Percentiles rank a stretch among this genome's conserved stretches.
These are phyloP conservation scores for Elachura formosa DNA, from an alignment of 2,113 vertebrate species.

Conservation along the genomic window DNA sequence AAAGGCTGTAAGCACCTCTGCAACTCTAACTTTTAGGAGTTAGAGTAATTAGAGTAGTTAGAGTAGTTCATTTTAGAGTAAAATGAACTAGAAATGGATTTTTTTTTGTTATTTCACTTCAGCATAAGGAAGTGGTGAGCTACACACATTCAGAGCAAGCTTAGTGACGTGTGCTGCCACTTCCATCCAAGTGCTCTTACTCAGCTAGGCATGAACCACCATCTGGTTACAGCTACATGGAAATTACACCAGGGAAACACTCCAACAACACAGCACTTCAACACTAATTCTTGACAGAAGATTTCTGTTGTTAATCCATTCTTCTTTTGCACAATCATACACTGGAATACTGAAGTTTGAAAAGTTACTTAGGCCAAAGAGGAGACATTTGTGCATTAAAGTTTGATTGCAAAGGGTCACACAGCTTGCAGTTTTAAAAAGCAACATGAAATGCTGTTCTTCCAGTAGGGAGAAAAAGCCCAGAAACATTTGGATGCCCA, in stretches of 20 bases:
- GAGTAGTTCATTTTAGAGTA: no score
- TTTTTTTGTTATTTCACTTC: conserved; percentile 36
- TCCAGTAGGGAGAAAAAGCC: neutral
- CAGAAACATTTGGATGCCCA: neutral
- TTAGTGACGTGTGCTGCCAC: conserved; percentile 7
- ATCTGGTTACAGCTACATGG: neutral
- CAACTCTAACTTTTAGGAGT: neutral
- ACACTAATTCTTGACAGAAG: neutral
- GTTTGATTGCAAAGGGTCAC: neutral
- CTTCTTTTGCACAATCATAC: neutral
- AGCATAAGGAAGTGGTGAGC: conserved; percentile 55
- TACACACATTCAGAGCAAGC: neutral
- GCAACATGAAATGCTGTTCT: neutral
- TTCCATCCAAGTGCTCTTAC: conserved; percentile 35
- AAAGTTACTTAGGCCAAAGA: neutral
- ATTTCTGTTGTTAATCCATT: neutral
- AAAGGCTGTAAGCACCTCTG: neutral
- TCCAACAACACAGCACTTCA: neutral
- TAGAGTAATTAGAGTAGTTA: no score
- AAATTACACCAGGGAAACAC: neutral
- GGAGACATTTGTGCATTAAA: neutral
- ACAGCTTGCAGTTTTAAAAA: neutral
- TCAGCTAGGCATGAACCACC: neutral
- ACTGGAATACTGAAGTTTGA: neutral
- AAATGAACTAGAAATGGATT: neutral